Evolutionary conservation across 2,797 vertebrate genomes (phyloP), one percentile per base, ranked within the genome.

Genomic region (Mormyrops boulengeri): DNA sequence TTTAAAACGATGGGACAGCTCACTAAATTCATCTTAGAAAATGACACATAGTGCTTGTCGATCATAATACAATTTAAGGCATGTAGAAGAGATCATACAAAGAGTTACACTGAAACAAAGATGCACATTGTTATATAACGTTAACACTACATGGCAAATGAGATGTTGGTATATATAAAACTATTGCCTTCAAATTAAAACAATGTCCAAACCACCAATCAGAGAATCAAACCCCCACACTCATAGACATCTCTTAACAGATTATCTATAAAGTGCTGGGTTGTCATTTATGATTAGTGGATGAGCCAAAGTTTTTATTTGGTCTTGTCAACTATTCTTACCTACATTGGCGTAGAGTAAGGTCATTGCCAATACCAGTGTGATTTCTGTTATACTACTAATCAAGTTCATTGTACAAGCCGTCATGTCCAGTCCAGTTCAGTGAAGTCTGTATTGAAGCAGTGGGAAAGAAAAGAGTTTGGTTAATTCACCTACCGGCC

Each of bases 381-480:
- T 94, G 84, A 93, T 91, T 88, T 94, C 91, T 92, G 93, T 92
- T 93, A 91, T 93, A 90, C 92, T 92, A 92, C 92, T 92, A 92
- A 92, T 93, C 92, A 93, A 91, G 90, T 92, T 93, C 92, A 94
- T 91, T 93, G 92, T 91, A 92, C 91, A 92, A 94, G 92, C 91
- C 93, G 92, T 94, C 94, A 92, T 92, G 93, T 92, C 94, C 94
- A 92, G 94, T 93, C 93, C 38, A 85, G 92, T 94, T 95, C 95
- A 94, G 92, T 94, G 94, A 93, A 89, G 91, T 95, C 95, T 94
- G 94, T 92, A 94, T 94, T 77, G 92, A 91, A 92, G 93, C 93
- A 94, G 93, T 92, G 93, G 92, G 92, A 93, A 94, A 93, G 93
- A 94, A 94, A 94, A 95, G 92, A 95, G 91, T 91, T 89, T 92